Base-by-base conservation (phyloP, 2,888 invertebrate genomes). In the Tiliacea citrago region DNA sequence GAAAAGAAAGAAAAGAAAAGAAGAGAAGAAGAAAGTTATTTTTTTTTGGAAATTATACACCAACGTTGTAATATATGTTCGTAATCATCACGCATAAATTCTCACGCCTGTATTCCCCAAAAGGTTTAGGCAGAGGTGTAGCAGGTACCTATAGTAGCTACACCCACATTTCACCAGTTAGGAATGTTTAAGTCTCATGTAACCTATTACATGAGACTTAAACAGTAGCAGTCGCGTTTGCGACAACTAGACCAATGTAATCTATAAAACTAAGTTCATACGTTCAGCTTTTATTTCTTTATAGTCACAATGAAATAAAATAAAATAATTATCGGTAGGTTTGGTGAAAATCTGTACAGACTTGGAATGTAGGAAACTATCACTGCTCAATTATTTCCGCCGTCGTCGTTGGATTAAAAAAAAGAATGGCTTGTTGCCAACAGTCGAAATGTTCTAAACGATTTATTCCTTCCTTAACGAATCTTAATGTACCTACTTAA, bases 391-490 rank as follows among this genome's bases (percentile, higher is more conserved):
- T 76, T 77, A 76, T 55, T 77, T 29, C 18, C 53, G 3, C 39
- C 53, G 42, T 61, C 53, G 42, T 61, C 51, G 60, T 60, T 45
- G 12, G 8, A 47, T 75, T 58, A 35, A 29, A 75, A 75, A 65
- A 60, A 29, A 29, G 13, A 53, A 29, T 68, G 75, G 77, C 55
- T n/a, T 18, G 8, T 13, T 42, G 68, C 77, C 68, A 76, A 58
- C 16, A 63, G 13, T 45, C 42, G 29, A 16, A 35, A n/a, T n/a
- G 42, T 47, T 49, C 42, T 68, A 55, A 61, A 55, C 53, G 47
- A 77, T 77, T 77, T 77, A 76, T 76, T 49, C 35, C 75, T 55
- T 61, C 49, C 77, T 42, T 67, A 67, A 67, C 39, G 45, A 76
- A 47, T 77, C 47, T 53, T 61, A 76, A 76, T 67, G 47, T 66